Evolutionary conservation across 2,797 vertebrate genomes (phyloP).

Genomic region (Antrozous pallidus): DNA sequence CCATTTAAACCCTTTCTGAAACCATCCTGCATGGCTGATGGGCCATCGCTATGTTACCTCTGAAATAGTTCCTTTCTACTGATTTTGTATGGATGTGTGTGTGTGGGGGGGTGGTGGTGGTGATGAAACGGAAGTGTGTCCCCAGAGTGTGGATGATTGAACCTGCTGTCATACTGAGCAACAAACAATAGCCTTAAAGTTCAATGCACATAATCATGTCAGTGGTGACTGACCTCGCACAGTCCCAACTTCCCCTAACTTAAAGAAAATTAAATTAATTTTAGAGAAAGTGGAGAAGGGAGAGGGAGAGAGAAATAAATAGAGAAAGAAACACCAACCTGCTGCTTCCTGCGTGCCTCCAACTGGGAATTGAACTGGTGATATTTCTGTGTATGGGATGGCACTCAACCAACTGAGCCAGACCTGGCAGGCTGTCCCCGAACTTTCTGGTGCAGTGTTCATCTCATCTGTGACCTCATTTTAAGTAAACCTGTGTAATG

Average conservation of each 20-base stretch:
- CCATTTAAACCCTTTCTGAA: background rate
- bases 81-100: background rate
- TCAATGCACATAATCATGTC: rapidly evolving
- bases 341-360: background rate
- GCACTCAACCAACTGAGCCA: background rate
- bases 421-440: background rate
- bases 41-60: background rate
- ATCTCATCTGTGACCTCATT: background rate
- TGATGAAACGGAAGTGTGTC: background rate
- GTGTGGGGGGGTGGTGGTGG: rapidly evolving
- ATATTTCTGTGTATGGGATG: background rate
- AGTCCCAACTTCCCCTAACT: background rate
- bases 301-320: background rate
- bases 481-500: background rate
- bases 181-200: background rate
- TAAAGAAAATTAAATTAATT: background rate
- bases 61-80: background rate
- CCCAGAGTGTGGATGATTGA: background rate
- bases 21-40: background rate
- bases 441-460: background rate
- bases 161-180: background rate
- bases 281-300: background rate
- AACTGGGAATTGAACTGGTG: background rate
- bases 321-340: background rate
- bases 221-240: background rate